Evolutionary conservation across 1,140 invertebrate species (phyloP).

Genomic region (Aethina tumida): DNA sequence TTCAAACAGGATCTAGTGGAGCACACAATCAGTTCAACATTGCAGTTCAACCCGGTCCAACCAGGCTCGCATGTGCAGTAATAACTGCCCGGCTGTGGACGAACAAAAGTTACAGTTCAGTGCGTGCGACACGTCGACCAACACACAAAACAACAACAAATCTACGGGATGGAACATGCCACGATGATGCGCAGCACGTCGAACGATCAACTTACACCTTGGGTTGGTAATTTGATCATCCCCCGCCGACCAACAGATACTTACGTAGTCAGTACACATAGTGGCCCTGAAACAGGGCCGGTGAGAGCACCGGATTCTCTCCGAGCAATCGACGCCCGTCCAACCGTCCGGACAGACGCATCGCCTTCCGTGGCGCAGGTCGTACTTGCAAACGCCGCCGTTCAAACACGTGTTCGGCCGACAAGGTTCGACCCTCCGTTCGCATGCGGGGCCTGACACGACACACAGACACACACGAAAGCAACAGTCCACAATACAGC

Average conservation of each 20-base stretch:
- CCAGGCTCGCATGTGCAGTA: conserved; percentile 64
- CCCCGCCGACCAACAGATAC: conserved; percentile 27
- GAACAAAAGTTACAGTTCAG: conserved; percentile 16
- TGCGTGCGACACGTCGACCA: background rate
- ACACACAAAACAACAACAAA: too few species aligned
- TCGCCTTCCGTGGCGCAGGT: conserved; percentile 36
- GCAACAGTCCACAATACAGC: too few species aligned
- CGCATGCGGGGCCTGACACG: conserved; percentile 51
- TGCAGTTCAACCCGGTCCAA: conserved; percentile 54
- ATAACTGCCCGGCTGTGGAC: conserved; percentile 46
- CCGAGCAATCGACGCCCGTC: conserved; percentile 41
- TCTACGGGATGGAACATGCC: background rate
- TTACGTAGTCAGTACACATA: conserved; percentile 51
- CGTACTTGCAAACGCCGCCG: conserved; percentile 48
- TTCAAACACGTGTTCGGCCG: conserved; percentile 47
- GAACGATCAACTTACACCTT: background rate
- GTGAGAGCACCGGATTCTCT: conserved; percentile 39
- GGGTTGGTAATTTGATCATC: background rate
- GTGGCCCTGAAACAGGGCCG: conserved; percentile 46
- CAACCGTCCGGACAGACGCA: conserved; percentile 48
- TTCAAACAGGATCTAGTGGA: conserved; percentile 53
- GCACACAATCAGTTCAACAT: conserved; percentile 46
- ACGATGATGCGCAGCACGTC: background rate
- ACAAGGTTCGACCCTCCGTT: conserved; percentile 39
- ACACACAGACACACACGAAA: conserved; percentile 29